phyloP scores from a whole-genome alignment of 2,797 vertebrate genomes.

The Echiichthys vipera region DNA sequence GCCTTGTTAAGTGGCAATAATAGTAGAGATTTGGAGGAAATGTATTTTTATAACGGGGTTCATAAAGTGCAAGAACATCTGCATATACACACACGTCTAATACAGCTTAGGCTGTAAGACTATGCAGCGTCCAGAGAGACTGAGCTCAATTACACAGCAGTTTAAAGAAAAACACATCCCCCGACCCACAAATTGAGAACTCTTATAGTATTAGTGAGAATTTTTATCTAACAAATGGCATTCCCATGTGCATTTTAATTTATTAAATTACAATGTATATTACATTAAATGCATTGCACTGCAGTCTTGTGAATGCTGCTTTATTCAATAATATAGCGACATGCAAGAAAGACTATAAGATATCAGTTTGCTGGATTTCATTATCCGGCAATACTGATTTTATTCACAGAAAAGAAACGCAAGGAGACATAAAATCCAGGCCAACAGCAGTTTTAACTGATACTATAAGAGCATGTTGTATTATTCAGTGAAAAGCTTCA shows the following conservation, averaged over 20 bases:
- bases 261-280: background rate
- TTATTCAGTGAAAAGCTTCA: conserved; percentile 7
- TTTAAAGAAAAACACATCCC: background rate
- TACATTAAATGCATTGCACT: background rate
- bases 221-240: background rate
- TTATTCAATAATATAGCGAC: background rate
- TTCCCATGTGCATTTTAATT: background rate
- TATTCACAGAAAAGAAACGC: background rate
- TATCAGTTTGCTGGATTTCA: too few species aligned
- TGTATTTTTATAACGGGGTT: background rate
- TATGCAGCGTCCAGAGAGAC: background rate
- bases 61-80: background rate
- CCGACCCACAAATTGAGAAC: background rate
- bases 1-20: too few species aligned
- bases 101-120: background rate
- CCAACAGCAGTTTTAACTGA: conserved; percentile 10
- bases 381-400: background rate
- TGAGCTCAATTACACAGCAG: background rate
- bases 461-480: background rate
- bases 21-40: background rate
- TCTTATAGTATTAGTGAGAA: background rate
- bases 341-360: background rate
- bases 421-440: background rate
- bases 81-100: too few species aligned
- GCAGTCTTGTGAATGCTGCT: background rate